Conservation (phyloP, 1,140 invertebrate species). For the Heliconius nattereri region DNA sequence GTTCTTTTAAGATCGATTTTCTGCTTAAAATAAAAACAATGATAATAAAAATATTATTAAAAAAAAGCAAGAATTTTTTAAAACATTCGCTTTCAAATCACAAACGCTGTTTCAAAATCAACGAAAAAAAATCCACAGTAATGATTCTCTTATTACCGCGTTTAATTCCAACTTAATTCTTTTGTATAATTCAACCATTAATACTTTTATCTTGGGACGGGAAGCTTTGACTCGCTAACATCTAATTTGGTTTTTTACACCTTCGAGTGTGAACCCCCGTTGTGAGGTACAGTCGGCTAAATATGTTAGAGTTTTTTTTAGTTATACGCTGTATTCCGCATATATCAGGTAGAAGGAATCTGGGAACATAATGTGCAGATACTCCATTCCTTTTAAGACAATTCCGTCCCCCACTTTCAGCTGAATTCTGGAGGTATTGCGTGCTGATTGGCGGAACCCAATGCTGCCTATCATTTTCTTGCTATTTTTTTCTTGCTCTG, state of each 20-base stretch:
- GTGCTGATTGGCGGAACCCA: no score
- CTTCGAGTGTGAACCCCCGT: constrained; percentile 37
- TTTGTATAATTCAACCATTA: constrained; percentile 34
- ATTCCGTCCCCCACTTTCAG: no score
- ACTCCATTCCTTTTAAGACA: no score
- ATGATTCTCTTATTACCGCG: constrained; percentile 8
- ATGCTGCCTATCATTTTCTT: no score
- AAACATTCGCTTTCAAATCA: neutral
- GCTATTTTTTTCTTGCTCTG: no score
- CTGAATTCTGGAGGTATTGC: no score
- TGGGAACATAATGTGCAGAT: no score
- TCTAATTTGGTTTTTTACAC: constrained; percentile 45
- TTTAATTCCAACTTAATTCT: constrained; percentile 11
- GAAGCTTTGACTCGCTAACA: constrained; percentile 2
- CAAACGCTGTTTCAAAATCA: neutral
- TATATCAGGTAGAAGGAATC: no score
- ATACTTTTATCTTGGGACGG: constrained; percentile 26
- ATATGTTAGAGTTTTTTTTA: neutral
- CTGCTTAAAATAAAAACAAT: neutral
- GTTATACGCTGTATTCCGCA: neutral
- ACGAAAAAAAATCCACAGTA: neutral
- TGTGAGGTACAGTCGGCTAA: constrained; percentile 19
- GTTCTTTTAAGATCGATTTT: neutral
- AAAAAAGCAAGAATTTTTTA: neutral
- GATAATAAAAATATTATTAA: no score